Evolutionary conservation across 2,888 invertebrate genomes (phyloP).

Genomic region (Synergus itoensis): DNA sequence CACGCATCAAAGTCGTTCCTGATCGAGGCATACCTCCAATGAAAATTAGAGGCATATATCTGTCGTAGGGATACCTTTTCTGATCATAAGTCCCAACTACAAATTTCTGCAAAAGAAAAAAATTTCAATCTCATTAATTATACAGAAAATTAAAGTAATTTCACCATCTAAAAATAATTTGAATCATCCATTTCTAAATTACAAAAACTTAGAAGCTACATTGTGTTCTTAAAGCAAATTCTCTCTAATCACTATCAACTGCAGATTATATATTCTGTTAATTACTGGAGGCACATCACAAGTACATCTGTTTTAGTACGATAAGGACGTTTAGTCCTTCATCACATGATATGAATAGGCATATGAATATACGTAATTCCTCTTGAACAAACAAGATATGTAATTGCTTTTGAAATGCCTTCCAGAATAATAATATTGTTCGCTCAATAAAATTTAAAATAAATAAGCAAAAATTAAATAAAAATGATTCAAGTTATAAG

Average conservation of each 20-base stretch:
- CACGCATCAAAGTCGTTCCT: slow-evolving; percentile 98
- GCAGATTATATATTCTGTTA: slow-evolving; percentile 7
- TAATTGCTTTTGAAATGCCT: neutral
- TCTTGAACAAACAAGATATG: neutral
- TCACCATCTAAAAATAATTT: too few relatives aligned
- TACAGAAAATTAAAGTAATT: neutral
- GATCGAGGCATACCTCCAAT: slow-evolving; percentile 99
- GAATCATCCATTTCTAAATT: neutral
- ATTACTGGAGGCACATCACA: slow-evolving; percentile 21
- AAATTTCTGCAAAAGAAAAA: slow-evolving; percentile 80
- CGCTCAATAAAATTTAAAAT: neutral
- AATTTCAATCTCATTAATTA: neutral
- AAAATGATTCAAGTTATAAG: neutral
- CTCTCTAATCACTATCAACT: neutral
- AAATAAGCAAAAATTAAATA: neutral
- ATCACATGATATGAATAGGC: slow-evolving; percentile 6
- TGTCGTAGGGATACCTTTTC: slow-evolving; percentile 87
- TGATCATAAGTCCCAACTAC: slow-evolving; percentile 82
- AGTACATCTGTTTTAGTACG: slow-evolving; percentile 17
- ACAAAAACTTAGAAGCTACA: neutral
- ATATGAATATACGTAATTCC: neutral
- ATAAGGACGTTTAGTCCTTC: slow-evolving; percentile 27
- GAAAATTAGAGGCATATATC: slow-evolving; percentile 96
- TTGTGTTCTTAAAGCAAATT: neutral
- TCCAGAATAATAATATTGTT: neutral